phyloP scores from a whole-genome alignment of 2,797 vertebrate genomes.

The Sorex maritimensis region DNA sequence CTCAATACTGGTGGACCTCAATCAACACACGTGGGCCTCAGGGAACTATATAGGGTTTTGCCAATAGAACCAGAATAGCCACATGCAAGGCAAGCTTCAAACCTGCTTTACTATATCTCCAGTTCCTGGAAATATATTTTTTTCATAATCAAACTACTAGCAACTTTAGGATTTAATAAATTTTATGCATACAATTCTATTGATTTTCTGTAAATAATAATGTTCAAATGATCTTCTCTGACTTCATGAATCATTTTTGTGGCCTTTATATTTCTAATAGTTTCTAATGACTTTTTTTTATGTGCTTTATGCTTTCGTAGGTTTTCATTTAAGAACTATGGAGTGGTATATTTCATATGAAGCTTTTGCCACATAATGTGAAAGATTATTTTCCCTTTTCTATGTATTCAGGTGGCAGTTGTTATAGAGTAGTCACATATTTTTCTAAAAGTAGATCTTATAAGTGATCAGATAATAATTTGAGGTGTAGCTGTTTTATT shows the following conservation, averaged over 20 bases:
- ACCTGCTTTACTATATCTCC: too few relatives aligned
- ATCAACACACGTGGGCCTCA: too few relatives aligned
- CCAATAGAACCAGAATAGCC: too few relatives aligned
- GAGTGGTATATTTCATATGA: slow-evolving; percentile 33
- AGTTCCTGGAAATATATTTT: too few relatives aligned
- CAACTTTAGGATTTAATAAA: not conserved
- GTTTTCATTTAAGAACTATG: not conserved
- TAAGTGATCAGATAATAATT: not conserved
- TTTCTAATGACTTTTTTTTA: not conserved
- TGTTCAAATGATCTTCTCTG: not conserved
- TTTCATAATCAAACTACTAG: not conserved
- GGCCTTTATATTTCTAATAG: slow-evolving; percentile 1
- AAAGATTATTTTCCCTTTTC: slow-evolving; percentile 20
- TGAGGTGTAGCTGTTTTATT: not conserved
- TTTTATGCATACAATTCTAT: not conserved
- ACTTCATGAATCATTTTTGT: not conserved
- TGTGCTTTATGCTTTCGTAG: not conserved
- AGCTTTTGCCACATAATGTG: not conserved
- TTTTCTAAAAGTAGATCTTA: slow-evolving; percentile 38
- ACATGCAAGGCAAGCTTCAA: too few relatives aligned
- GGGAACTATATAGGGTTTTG: too few relatives aligned
- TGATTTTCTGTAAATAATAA: not conserved
- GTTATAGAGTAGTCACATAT: not conserved
- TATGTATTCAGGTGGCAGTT: not conserved
- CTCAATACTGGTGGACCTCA: not conserved